Conservation (phyloP, 2,888 invertebrate species). For the Hanleya hanleyi region DNA sequence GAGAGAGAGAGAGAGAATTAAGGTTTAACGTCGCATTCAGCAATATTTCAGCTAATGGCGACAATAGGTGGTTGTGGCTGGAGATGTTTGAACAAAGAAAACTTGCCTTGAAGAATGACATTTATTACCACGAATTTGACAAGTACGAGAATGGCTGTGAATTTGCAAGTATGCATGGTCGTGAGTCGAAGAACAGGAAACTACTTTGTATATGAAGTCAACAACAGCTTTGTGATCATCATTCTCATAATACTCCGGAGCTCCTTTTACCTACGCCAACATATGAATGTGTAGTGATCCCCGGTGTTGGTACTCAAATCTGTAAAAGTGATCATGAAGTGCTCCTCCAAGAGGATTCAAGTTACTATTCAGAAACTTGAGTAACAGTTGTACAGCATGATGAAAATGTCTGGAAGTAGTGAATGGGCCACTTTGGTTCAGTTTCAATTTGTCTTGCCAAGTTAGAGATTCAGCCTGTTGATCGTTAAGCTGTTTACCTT, state of each 20-base stretch:
- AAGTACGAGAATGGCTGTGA: background rate
- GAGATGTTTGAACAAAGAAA: too few relatives aligned
- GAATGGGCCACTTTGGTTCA: conserved; percentile 6
- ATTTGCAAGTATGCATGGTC: background rate
- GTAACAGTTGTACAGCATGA: background rate
- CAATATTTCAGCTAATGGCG: background rate
- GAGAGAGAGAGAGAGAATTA: too few relatives aligned
- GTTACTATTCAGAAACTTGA: background rate
- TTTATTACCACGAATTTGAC: background rate
- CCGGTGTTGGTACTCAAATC: conserved; percentile 7
- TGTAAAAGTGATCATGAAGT: background rate
- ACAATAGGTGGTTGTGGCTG: too few relatives aligned
- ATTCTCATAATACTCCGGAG: background rate
- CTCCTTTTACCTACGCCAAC: background rate
- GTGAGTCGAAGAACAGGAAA: background rate
- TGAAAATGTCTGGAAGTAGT: conserved; percentile 7
- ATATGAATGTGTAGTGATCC: conserved; percentile 6
- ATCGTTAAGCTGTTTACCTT: background rate
- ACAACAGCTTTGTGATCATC: background rate
- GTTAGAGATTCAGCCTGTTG: background rate
- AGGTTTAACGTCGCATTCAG: too few relatives aligned
- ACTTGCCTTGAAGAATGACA: too few relatives aligned
- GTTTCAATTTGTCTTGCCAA: background rate
- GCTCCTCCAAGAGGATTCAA: background rate
- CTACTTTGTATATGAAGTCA: background rate